Percentiles rank a stretch among this genome's conserved stretches.
Conservation (phyloP, 2,797 vertebrate genomes). For the Tolypeutes matacus region DNA sequence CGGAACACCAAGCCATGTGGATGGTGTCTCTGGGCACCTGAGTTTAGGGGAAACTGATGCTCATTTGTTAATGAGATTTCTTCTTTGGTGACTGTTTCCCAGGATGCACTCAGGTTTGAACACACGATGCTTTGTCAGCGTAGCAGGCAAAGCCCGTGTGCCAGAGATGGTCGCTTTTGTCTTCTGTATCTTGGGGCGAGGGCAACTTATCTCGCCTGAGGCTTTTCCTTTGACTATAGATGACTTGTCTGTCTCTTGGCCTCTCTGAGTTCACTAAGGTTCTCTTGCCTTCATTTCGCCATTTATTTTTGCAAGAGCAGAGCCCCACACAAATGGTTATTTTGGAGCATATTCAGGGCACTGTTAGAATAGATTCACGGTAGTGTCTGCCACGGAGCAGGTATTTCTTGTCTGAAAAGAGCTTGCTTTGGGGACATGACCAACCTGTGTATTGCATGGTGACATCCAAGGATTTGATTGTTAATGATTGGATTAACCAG, state of each 20-base stretch:
- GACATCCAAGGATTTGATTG: not conserved
- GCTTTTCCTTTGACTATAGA: not conserved
- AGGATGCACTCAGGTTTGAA: not conserved
- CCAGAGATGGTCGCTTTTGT: not conserved
- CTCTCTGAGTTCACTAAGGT: not conserved
- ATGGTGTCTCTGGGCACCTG: not conserved
- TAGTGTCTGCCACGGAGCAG: too few relatives aligned
- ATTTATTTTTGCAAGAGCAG: not conserved
- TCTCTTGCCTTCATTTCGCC: not conserved
- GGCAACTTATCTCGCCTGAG: not conserved
- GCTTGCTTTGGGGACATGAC: not conserved
- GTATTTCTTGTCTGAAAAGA: not conserved
- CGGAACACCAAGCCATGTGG: not conserved
- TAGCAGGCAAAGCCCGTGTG: not conserved
- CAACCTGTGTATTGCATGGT: not conserved
- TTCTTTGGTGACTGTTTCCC: not conserved
- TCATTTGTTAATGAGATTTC: not conserved
- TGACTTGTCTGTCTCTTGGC: not conserved
- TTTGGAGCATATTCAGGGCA: not conserved
- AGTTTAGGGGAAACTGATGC: not conserved
- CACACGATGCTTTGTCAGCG: not conserved
- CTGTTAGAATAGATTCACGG: not conserved
- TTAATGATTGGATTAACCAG: not conserved
- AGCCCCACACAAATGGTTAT: not conserved
- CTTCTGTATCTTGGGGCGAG: not conserved